These are phyloP conservation scores for Petrocephalus schoutedeni DNA, from an alignment of 2,797 vertebrate genomes.

Conservation along the genomic window DNA sequence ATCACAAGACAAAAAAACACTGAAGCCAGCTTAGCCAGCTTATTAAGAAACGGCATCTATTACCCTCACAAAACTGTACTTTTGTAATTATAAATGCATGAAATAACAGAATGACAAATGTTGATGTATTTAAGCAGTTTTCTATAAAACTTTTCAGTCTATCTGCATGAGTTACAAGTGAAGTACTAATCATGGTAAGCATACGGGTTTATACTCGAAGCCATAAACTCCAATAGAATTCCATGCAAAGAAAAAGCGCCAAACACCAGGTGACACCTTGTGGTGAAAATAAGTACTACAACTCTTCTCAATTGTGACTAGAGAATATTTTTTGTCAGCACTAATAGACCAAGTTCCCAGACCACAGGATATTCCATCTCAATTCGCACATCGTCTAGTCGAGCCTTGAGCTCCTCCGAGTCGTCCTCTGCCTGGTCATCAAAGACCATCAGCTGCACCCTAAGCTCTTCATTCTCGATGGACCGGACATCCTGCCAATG, in stretches of 20 bases:
- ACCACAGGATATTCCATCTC: constrained; percentile 96
- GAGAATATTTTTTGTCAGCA: background rate
- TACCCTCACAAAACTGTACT: background rate
- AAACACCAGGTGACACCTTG: constrained; percentile 54
- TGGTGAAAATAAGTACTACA: constrained; percentile 46
- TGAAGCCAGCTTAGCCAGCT: background rate
- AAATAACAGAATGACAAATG: background rate
- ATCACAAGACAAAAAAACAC: background rate
- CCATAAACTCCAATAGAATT: background rate
- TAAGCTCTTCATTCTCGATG: constrained; percentile 84
- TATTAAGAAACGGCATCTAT: background rate
- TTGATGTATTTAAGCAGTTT: background rate
- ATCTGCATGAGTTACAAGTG: background rate
- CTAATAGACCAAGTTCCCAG: background rate
- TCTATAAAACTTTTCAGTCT: background rate
- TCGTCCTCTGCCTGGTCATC: constrained; percentile 85
- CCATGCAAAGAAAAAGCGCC: background rate
- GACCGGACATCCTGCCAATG: constrained; percentile 67
- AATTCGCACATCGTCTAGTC: constrained; percentile 79
- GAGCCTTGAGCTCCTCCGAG: constrained; percentile 73
- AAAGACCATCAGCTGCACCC: constrained; percentile 76
- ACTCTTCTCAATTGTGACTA: background rate
- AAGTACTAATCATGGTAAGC: background rate
- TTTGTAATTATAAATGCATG: background rate
- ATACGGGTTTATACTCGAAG: background rate